phyloP scores from a whole-genome alignment of 2,888 invertebrate genomes.

The Pyrgus malvae region DNA sequence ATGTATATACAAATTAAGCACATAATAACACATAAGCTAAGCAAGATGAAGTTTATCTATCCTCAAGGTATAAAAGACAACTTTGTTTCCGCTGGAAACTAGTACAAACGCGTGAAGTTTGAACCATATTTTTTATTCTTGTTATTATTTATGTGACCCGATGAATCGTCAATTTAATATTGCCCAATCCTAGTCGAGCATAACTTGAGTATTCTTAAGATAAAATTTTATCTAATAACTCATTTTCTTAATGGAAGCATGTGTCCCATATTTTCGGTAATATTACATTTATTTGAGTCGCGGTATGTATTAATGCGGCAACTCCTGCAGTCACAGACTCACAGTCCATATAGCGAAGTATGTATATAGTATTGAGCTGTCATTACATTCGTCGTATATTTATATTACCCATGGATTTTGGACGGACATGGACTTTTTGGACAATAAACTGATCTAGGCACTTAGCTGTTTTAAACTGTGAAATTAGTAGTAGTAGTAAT shows the following conservation, averaged over 20 bases:
- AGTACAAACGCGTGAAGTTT: background rate
- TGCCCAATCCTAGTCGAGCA: background rate
- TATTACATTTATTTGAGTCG: constrained; percentile 1
- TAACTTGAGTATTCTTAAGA: background rate
- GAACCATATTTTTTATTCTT: background rate
- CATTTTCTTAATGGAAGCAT: too few species aligned
- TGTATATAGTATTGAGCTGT: background rate
- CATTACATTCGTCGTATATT: background rate
- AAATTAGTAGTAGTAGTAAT: too few species aligned
- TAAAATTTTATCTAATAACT: too few species aligned
- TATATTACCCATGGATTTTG: too few species aligned
- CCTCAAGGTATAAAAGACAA: background rate
- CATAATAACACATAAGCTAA: background rate
- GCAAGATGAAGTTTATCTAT: background rate
- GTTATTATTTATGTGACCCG: background rate
- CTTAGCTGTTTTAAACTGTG: too few species aligned
- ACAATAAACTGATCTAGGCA: too few species aligned
- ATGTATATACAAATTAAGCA: constrained; percentile 2
- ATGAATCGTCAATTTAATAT: background rate
- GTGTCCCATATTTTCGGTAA: background rate
- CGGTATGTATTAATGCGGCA: constrained; percentile 15
- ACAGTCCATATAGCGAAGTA: background rate
- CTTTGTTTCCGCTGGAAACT: background rate
- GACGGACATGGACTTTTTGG: too few species aligned
- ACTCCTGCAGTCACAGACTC: constrained; percentile 3